Evolutionary conservation across 2,797 vertebrate genomes (phyloP).

Genomic region (Pterois miles): DNA sequence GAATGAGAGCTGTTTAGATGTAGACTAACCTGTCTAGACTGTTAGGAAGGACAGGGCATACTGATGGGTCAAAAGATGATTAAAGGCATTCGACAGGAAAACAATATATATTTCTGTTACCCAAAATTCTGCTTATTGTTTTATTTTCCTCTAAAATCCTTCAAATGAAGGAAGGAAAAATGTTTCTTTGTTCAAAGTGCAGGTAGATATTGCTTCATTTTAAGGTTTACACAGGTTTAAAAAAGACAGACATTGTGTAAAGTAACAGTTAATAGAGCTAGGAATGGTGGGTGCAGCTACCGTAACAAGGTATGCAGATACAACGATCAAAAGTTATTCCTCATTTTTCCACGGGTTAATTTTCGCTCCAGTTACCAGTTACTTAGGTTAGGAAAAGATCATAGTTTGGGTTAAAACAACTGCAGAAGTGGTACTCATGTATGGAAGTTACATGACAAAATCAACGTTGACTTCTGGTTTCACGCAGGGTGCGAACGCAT

Average conservation of each 20-base stretch:
- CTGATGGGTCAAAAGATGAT: neutral
- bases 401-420: too few relatives aligned
- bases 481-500: too few relatives aligned
- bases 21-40: conserved; percentile 2
- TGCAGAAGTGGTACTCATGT: too few relatives aligned
- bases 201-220: neutral
- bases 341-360: too few relatives aligned
- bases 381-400: too few relatives aligned
- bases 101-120: neutral
- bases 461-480: too few relatives aligned
- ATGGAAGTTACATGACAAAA: too few relatives aligned
- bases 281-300: neutral
- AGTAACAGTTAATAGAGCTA: neutral
- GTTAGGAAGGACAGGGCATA: neutral
- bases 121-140: neutral
- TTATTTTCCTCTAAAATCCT: neutral
- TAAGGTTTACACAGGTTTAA: neutral
- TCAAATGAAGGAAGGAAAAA: neutral
- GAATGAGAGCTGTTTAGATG: conserved; percentile 7
- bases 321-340: too few relatives aligned
- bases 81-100: neutral
- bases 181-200: too few relatives aligned
- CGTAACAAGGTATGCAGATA: too few relatives aligned
- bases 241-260: neutral
- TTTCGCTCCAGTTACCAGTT: too few relatives aligned